phyloP scores from a whole-genome alignment of 2,888 invertebrate species.

The Brenthis hecate region DNA sequence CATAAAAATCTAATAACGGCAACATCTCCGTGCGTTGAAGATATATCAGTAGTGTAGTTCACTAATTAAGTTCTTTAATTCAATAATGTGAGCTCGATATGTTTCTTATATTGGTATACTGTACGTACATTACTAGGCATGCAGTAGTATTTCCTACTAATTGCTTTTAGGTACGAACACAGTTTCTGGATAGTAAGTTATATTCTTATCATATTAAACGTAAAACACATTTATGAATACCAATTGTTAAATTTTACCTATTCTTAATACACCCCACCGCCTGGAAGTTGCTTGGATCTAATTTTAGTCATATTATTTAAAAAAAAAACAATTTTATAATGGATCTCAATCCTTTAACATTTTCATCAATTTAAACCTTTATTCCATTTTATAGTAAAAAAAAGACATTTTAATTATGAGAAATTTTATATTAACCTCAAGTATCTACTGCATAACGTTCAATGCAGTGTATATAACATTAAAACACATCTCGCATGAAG shows the following conservation, averaged over 20 bases:
- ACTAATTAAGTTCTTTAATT: constrained; percentile 41
- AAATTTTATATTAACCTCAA: not conserved
- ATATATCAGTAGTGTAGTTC: constrained; percentile 53
- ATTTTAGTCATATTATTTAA: not conserved
- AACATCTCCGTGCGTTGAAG: constrained; percentile 73
- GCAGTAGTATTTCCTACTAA: constrained; percentile 43
- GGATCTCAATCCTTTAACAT: not conserved
- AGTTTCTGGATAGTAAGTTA: constrained; percentile 24
- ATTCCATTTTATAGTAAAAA: not conserved
- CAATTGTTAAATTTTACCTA: not conserved
- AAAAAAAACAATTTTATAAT: not conserved
- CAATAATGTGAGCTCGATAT: constrained; percentile 44
- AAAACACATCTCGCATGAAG: constrained; percentile 16
- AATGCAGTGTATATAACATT: not conserved
- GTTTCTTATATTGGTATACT: constrained; percentile 52
- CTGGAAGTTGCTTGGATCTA: constrained; percentile 15
- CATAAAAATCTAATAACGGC: constrained; percentile 48
- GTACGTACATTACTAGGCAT: constrained; percentile 46
- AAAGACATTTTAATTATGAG: not conserved
- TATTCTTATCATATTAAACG: constrained; percentile 9
- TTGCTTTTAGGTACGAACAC: constrained; percentile 33
- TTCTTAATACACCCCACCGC: not conserved
- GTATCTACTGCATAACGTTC: not conserved
- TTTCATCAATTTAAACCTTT: not conserved
- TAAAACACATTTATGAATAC: not conserved